Evolutionary conservation across 2,797 vertebrate species (phyloP).

Genomic region (Chrysocyon brachyurus): DNA sequence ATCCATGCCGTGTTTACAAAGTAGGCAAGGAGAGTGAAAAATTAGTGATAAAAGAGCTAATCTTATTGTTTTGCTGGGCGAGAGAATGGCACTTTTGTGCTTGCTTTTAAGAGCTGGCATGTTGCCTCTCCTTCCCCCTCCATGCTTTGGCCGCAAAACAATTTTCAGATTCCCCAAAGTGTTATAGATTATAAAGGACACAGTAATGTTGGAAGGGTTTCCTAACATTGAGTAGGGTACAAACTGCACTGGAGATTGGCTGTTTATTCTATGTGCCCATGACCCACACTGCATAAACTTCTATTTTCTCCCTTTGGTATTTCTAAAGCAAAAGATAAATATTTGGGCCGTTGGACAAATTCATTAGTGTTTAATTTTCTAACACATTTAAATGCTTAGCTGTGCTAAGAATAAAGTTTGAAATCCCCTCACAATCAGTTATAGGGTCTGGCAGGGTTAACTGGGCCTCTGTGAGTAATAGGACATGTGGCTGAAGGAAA

Average conservation of each 20-base stretch:
- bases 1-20: conserved; percentile 89
- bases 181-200: conserved; percentile 80
- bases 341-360: conserved; percentile 69
- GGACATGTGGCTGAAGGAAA: background rate
- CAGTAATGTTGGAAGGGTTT: conserved; percentile 80
- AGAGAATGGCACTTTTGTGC: conserved; percentile 87
- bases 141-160: conserved; percentile 86
- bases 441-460: background rate
- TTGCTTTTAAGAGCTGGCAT: conserved; percentile 85
- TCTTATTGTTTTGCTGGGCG: conserved; percentile 89
- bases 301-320: conserved; percentile 68
- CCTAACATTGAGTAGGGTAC: conserved; percentile 66
- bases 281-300: conserved; percentile 56
- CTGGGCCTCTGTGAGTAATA: background rate
- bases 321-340: conserved; percentile 74
- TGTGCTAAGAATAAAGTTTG: conserved; percentile 60
- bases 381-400: conserved; percentile 36
- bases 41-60: conserved; percentile 90
- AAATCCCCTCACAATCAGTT: background rate
- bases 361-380: conserved; percentile 66
- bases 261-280: conserved; percentile 31
- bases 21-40: conserved; percentile 87
- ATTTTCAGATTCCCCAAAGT: conserved; percentile 85
- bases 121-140: conserved; percentile 75
- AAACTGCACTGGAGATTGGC: conserved; percentile 2